Conservation (phyloP, 2,113 vertebrate species). For the Pseudorectes ferrugineus region DNA sequence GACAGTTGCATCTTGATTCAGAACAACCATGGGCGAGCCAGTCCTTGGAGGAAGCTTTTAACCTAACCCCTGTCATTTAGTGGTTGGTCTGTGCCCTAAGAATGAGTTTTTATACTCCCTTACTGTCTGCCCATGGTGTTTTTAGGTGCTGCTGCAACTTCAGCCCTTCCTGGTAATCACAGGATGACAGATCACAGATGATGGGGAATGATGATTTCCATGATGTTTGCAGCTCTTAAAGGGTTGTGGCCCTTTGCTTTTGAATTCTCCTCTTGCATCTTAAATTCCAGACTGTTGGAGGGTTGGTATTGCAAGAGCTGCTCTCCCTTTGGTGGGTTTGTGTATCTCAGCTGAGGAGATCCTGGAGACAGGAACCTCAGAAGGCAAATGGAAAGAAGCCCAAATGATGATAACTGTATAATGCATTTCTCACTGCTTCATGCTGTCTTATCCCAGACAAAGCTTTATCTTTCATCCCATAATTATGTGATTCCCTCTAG, state of each 20-base stretch:
- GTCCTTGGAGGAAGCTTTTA: neutral
- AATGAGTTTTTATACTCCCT: neutral
- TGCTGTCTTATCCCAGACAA: neutral
- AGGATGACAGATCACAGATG: neutral
- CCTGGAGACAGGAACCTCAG: neutral
- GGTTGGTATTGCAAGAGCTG: neutral
- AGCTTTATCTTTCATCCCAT: slow-evolving; percentile 5
- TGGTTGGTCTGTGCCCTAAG: neutral
- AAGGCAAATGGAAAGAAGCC: neutral
- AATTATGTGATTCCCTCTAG: neutral
- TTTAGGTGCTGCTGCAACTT: neutral
- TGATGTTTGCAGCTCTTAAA: neutral
- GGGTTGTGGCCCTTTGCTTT: neutral
- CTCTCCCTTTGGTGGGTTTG: neutral
- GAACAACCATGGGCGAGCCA: neutral
- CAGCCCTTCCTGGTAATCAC: neutral
- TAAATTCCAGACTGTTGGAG: neutral
- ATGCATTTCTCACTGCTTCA: neutral
- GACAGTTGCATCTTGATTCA: neutral
- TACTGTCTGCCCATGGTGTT: neutral
- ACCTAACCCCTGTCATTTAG: neutral
- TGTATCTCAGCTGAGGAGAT: neutral
- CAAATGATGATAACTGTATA: neutral
- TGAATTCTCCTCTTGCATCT: neutral
- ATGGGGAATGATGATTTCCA: neutral